These are phyloP conservation scores for Morone saxatilis DNA, from an alignment of 2,113 vertebrate genomes.

Conservation along the genomic window DNA sequence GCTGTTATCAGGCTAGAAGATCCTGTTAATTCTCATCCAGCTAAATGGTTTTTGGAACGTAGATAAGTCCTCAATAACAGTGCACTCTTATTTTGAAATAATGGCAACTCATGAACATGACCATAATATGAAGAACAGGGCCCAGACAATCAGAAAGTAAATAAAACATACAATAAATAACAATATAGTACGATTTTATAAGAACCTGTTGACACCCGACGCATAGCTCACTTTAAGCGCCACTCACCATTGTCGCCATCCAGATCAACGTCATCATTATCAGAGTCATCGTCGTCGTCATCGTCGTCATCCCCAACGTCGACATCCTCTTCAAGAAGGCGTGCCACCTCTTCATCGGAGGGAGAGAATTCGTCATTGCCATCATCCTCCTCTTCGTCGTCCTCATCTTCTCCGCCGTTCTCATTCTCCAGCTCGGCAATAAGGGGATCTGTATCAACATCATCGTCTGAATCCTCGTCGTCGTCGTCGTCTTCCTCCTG, in stretches of 20 bases:
- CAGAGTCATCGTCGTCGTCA: constrained; percentile 84
- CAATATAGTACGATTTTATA: not conserved
- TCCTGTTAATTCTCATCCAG: not conserved
- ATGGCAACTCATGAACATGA: not conserved
- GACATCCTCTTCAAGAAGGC: constrained; percentile 91
- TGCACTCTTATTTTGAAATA: not conserved
- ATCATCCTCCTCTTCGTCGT: constrained; percentile 92
- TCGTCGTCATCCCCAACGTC: constrained; percentile 93
- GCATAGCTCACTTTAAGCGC: not conserved
- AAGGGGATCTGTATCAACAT: constrained; percentile 94
- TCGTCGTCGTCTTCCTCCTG: constrained; percentile 96
- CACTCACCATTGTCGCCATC: constrained; percentile 95
- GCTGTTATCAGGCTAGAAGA: not conserved
- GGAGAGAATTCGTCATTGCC: constrained; percentile 94
- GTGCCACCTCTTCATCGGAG: constrained; percentile 94
- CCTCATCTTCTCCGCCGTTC: constrained; percentile 87
- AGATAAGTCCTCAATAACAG: not conserved
- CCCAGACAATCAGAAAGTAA: no score
- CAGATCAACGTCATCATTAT: constrained; percentile 89
- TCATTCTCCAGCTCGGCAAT: constrained; percentile 95
- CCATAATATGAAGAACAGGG: no score
- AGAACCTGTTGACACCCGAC: not conserved
- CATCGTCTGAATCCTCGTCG: constrained; percentile 94
- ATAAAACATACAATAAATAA: not conserved
- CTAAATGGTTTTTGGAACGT: not conserved